These are phyloP conservation scores for Pocillopora grandis DNA, from an alignment of 92 coral and sea anemone genomes.

Conservation along the genomic window DNA sequence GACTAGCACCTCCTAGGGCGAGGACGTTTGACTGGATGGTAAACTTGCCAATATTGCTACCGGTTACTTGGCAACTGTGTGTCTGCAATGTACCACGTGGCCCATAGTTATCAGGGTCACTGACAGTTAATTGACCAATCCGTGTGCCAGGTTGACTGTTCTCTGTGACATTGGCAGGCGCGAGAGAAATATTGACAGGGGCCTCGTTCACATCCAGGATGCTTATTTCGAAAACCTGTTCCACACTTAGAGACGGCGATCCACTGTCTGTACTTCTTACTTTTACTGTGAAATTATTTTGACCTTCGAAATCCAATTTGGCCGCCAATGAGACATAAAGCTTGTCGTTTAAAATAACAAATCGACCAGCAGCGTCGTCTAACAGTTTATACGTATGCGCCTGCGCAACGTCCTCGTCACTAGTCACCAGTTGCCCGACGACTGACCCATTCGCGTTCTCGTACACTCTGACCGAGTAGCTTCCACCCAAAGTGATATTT, in stretches of 20 bases:
- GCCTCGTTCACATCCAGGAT: constrained; percentile 86
- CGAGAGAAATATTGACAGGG: constrained; percentile 68
- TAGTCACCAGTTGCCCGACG: constrained; percentile 66
- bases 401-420: constrained; percentile 71
- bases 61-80: constrained; percentile 72
- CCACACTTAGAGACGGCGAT: constrained; percentile 46
- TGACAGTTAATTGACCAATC: constrained; percentile 78
- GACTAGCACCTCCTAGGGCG: constrained; percentile 51
- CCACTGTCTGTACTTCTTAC: constrained; percentile 67
- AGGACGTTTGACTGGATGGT: constrained; percentile 49
- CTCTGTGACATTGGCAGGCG: constrained; percentile 66
- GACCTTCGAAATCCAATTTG: constrained; percentile 66
- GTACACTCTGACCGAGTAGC: constrained; percentile 35
- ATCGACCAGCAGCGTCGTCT: constrained; percentile 73
- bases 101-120: constrained; percentile 85
- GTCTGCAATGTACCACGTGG: constrained; percentile 73
- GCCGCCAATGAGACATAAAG: constrained; percentile 73
- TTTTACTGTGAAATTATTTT: constrained; percentile 39
- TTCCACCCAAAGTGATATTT: constrained; percentile 65
- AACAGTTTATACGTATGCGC: constrained; percentile 55
- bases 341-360: constrained; percentile 67
- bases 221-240: constrained; percentile 49
- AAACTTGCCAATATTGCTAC: constrained; percentile 66
- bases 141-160: constrained; percentile 78
- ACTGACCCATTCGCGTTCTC: constrained; percentile 77